Evolutionary conservation across 2,797 vertebrate genomes (phyloP).

Genomic region (Holocentrus rufus): DNA sequence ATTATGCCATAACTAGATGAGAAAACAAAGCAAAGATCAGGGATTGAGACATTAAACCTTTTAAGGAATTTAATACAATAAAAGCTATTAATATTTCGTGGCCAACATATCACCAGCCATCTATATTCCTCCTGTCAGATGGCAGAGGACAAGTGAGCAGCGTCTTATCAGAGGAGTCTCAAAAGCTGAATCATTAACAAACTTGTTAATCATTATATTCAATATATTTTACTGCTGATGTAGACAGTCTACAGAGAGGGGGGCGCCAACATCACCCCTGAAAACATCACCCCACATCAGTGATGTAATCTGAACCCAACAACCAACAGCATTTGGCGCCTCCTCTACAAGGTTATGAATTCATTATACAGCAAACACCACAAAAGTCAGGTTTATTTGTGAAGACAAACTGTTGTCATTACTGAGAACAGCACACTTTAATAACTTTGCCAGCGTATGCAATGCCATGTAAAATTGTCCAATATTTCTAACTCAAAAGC

Average conservation of each 20-base stretch:
- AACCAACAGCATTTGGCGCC: conserved; percentile 6
- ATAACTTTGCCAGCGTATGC: no score
- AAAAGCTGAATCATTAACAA: conserved; percentile 50
- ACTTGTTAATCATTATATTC: conserved; percentile 50
- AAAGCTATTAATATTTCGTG: background rate
- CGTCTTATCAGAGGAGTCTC: conserved; percentile 20
- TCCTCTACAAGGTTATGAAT: conserved; percentile 13
- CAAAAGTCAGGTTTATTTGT: conserved; percentile 27
- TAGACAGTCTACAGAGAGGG: background rate
- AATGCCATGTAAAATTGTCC: background rate
- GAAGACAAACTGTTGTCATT: conserved; percentile 18
- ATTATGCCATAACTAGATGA: background rate
- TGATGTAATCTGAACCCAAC: conserved; percentile 22
- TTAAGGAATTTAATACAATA: background rate
- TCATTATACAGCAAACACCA: conserved; percentile 13
- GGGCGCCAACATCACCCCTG: background rate
- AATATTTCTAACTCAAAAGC: background rate
- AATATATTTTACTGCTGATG: conserved; percentile 14
- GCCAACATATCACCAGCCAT: background rate
- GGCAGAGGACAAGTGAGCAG: conserved; percentile 2
- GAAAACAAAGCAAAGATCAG: background rate
- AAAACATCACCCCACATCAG: conserved; percentile 13
- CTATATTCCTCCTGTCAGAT: background rate
- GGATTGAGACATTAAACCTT: no score
- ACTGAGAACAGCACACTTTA: conserved; percentile 3